Percentiles rank a stretch among this genome's conserved stretches.
Conservation (phyloP, 2,113 vertebrate genomes). For the Tamias sibiricus region DNA sequence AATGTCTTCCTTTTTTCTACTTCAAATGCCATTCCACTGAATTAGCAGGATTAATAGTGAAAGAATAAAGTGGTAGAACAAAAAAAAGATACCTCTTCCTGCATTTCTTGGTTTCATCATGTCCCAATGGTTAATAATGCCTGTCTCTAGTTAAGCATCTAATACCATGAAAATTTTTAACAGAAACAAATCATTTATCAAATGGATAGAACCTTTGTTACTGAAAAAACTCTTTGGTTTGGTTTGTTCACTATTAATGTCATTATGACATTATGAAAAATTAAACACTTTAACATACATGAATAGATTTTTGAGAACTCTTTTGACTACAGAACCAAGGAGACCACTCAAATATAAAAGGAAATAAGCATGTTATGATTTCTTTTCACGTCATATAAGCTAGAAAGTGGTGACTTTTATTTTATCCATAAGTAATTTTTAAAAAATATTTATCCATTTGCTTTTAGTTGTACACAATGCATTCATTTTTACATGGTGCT, state of each 20-base stretch:
- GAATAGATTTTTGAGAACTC: slow-evolving; percentile 9
- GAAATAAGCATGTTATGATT: slow-evolving; percentile 1
- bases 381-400: slow-evolving; percentile 8
- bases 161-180: background rate
- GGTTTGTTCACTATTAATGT: background rate
- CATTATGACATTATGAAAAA: background rate
- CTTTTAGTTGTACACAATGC: no score
- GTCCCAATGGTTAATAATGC: background rate
- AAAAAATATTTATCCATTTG: no score
- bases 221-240: background rate
- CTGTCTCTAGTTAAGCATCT: background rate
- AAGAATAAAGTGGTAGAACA: background rate
- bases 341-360: background rate
- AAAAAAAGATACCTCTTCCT: background rate
- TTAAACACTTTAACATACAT: background rate
- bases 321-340: background rate
- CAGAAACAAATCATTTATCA: background rate
- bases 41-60: background rate
- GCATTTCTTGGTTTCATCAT: background rate
- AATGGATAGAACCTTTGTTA: background rate
- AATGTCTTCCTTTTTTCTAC: background rate
- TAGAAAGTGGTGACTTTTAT: background rate
- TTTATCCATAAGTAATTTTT: background rate
- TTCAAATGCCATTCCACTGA: background rate
- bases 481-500: no score